phyloP scores from a whole-genome alignment of 2,888 invertebrate genomes.

The Platycnemis pennipes region DNA sequence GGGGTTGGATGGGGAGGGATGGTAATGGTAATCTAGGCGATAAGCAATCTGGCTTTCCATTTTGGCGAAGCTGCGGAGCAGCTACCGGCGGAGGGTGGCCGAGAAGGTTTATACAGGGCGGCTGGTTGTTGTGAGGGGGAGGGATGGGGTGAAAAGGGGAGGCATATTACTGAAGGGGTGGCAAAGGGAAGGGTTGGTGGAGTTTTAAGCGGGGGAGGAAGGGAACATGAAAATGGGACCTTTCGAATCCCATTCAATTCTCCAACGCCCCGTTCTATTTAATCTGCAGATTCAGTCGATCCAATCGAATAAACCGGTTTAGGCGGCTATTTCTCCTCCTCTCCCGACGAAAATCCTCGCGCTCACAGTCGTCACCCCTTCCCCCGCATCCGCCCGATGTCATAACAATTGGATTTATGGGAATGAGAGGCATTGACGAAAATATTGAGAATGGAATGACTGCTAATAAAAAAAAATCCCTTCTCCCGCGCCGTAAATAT shows the following conservation, averaged over 20 bases:
- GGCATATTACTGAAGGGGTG: background rate
- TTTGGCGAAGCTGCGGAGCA: background rate
- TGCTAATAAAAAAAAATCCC: constrained; percentile 47
- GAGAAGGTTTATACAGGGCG: background rate
- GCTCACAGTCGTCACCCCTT: background rate
- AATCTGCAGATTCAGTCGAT: constrained; percentile 61
- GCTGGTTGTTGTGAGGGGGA: background rate
- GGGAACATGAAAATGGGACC: constrained; percentile 22
- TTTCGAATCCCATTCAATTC: constrained; percentile 11
- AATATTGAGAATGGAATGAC: constrained; percentile 60
- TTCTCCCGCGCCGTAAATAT: background rate
- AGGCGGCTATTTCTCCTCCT: background rate
- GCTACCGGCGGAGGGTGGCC: background rate
- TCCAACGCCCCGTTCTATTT: constrained; percentile 53
- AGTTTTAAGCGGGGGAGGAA: background rate
- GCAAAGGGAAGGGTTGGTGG: too few species aligned
- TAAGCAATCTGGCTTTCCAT: constrained; percentile 34
- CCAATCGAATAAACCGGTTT: constrained; percentile 60
- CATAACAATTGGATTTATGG: constrained; percentile 61
- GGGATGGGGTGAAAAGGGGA: background rate
- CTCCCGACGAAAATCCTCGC: background rate
- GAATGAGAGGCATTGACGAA: constrained; percentile 44
- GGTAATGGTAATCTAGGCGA: background rate
- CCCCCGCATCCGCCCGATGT: background rate
- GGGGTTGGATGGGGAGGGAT: background rate